Conservation (phyloP, 2,888 invertebrate genomes). For the Opisthograptis luteolata region DNA sequence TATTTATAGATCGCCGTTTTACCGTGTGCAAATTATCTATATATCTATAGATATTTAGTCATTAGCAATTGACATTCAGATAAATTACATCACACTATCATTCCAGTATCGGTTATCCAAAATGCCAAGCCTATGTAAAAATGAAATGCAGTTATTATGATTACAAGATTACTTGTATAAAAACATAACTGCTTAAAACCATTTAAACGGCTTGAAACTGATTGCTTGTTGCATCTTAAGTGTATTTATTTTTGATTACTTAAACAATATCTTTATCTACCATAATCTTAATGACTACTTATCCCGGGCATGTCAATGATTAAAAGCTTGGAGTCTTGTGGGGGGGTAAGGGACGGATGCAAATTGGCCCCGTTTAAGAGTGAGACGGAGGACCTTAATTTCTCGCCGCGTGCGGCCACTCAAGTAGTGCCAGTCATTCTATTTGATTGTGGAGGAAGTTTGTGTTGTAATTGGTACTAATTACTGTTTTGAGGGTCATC, state of each 20-base stretch:
- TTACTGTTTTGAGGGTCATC: slow-evolving; percentile 75
- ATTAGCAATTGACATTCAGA: too few relatives aligned
- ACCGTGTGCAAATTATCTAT: too few relatives aligned
- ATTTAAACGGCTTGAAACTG: slow-evolving; percentile 26
- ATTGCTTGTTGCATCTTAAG: slow-evolving; percentile 27
- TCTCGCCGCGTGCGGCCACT: slow-evolving; percentile 77
- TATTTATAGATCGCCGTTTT: too few relatives aligned
- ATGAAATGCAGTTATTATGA: too few relatives aligned
- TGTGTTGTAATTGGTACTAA: slow-evolving; percentile 78
- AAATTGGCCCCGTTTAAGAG: slow-evolving; percentile 41
- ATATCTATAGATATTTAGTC: too few relatives aligned
- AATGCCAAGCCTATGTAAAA: too few relatives aligned
- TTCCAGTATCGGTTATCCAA: too few relatives aligned
- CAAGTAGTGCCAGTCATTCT: slow-evolving; percentile 76
- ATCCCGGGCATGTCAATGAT: slow-evolving; percentile 53
- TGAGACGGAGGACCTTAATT: slow-evolving; percentile 62
- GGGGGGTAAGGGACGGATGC: slow-evolving; percentile 47
- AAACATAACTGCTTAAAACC: slow-evolving; percentile 41
- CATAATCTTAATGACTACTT: slow-evolving; percentile 41
- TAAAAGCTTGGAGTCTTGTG: slow-evolving; percentile 46
- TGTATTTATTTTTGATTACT: slow-evolving; percentile 36
- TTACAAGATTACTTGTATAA: too few relatives aligned
- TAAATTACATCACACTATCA: too few relatives aligned
- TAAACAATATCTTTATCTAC: slow-evolving; percentile 41
- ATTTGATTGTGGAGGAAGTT: slow-evolving; percentile 78